Evolutionary conservation across 2,113 vertebrate genomes (phyloP), one percentile per base, ranked within the genome.

Genomic region (Ahaetulla prasina): DNA sequence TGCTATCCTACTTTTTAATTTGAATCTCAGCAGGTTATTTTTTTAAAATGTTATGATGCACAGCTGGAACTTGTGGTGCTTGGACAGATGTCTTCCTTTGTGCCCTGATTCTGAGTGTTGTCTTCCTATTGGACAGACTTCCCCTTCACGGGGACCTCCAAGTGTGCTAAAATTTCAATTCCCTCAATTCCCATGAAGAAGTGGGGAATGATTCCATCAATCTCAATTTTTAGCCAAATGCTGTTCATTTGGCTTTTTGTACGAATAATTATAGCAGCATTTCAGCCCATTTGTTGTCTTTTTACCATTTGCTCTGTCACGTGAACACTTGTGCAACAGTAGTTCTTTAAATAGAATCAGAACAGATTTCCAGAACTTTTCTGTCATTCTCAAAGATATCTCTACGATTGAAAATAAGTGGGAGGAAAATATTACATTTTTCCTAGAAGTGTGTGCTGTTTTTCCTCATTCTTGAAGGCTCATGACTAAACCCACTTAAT

Each of bases 331-430:
- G 45, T 63, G 53, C 53, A 63, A 50, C 80, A 43, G 80, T 22
- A 25, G 47, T 54, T 39, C 80, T 89, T 60, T 90, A 90, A 90
- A 86, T 63, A 92, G 92, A 50, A 92, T 86, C 88, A 8, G 45
- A 52, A 18, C 45, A 89, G 74, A 89, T 63, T 89, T 52, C 50
- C 35, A 88, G 86, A 45, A 47, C 63, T n/a, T 35, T 50, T 85
- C 16, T 90, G 54, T 25, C 74, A 30, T 45, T 30, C 22, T 88
- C 53, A 80, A 54, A 89, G 10, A 50, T 63, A 86, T 60, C 54
- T 52, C 54, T 52, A 18, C n/a, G 3, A 50, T 45, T 39, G 52
- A 92, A 45, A 49, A 45, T n/a, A 60, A 85, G 22, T 20, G 39
- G 89, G 85, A 30, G 22, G 30, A n/a, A 84, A 39, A 35, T 50